These are phyloP conservation scores for Enhydra lutris DNA, from an alignment of 2,113 vertebrate genomes.

Conservation along the genomic window DNA sequence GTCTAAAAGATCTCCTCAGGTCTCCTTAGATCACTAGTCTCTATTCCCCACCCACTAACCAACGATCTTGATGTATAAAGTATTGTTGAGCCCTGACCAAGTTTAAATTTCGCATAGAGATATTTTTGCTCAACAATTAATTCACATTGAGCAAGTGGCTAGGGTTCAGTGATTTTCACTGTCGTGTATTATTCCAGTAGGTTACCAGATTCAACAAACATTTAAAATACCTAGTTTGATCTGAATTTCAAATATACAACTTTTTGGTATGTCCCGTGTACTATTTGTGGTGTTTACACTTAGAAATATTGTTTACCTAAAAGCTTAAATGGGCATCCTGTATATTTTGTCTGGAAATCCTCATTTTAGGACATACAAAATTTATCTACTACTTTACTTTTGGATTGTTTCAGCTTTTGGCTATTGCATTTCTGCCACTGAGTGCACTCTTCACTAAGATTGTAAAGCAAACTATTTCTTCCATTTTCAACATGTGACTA, in stretches of 20 bases:
- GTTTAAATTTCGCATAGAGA: background rate
- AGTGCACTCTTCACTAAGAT: background rate
- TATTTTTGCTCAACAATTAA: background rate
- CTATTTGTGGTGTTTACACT: background rate
- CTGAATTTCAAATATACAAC: constrained; percentile 3
- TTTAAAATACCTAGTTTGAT: background rate
- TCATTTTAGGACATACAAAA: background rate
- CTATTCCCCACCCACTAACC: background rate
- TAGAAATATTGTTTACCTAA: background rate
- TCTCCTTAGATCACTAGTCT: background rate
- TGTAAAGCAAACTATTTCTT: background rate
- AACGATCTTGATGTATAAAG: background rate
- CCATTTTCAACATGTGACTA: background rate
- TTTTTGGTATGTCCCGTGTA: background rate
- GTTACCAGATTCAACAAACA: background rate
- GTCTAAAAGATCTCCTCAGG: background rate
- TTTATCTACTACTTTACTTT: background rate
- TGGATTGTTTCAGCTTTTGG: background rate
- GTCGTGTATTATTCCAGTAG: background rate
- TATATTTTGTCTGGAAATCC: background rate
- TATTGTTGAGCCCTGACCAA: background rate
- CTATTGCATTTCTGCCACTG: background rate
- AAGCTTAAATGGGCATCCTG: background rate
- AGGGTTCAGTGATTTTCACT: background rate
- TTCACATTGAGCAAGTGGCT: background rate